Conservation (phyloP, 2,888 invertebrate genomes). For the Escarpia spicata region DNA sequence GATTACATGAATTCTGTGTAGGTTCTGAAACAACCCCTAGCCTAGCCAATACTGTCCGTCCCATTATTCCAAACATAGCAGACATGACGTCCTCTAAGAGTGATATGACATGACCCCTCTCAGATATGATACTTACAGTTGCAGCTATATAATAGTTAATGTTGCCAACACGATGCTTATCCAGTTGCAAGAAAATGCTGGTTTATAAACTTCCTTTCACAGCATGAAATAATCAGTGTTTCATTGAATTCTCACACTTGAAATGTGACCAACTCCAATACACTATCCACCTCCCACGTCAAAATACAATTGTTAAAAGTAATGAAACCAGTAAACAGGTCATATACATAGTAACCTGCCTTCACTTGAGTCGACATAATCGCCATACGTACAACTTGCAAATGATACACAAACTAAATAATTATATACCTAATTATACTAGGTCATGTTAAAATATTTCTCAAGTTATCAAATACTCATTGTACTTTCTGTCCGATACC, state of each 20-base stretch:
- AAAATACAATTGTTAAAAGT: background rate
- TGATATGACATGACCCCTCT: background rate
- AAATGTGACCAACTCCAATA: background rate
- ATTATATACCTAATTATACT: background rate
- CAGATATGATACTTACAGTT: background rate
- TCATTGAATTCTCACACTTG: background rate
- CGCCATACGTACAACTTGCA: background rate
- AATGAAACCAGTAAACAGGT: background rate
- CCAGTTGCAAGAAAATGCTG: background rate
- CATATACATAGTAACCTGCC: background rate
- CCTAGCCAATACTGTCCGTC: background rate
- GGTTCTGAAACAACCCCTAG: background rate
- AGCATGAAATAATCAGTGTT: background rate
- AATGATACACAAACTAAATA: background rate
- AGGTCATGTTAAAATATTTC: background rate
- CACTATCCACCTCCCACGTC: background rate
- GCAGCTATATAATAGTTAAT: background rate
- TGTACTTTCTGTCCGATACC: background rate
- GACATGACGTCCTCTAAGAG: background rate
- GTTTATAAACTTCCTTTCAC: background rate
- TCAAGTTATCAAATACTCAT: background rate
- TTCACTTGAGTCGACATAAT: background rate
- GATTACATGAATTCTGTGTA: background rate
- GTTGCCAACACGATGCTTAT: background rate
- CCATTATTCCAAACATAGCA: background rate